Base-by-base conservation (phyloP, 2,113 vertebrate species). In the Strix uralensis region DNA sequence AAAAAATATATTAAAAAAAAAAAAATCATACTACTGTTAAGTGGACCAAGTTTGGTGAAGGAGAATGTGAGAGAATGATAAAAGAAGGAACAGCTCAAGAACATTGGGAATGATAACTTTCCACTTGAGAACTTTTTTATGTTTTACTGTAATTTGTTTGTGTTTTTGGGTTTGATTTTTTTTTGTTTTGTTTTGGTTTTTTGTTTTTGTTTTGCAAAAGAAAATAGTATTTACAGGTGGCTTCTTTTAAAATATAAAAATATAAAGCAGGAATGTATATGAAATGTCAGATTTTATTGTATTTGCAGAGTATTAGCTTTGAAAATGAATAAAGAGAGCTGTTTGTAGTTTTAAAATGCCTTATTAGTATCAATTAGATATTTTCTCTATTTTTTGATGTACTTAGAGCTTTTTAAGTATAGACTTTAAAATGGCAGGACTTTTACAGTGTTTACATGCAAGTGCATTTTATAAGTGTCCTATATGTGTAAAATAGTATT, bases 201-300 rank as follows among this genome's bases (percentile, higher is more conserved):
- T 95, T 34, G 44, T 17, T 42, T 57, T 63, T 57, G 77, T 98
- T 98, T 98, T 98, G 97, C 98, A 98, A 98, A 98, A 98, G 98
- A 99, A 99, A 99, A 99, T 99, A 99, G 98, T 99, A 99, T 99
- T 98, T 99, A 99, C 98, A 98, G 98, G 98, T 99, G 98, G 98
- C 98, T 99, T 99, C 98, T 98, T 98, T 98, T 98, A 98, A 98
- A 98, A 98, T 98, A 98, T 98, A 98, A 98, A 98, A 98, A 98
- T 99, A 99, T 99, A 98, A 99, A 98, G 98, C 99, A 99, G 98
- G 98, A 99, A 99, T 99, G 98, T 99, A 98, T 99, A 99, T 99
- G 99, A 99, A 99, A 98, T 99, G 98, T 98, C 98, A 99, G 98
- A 99, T 98, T 99, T 98, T 99, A 99, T 99, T 99, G 98, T 99